Evolutionary conservation across 2,113 vertebrate genomes (phyloP).

Genomic region (Plecotus auritus): DNA sequence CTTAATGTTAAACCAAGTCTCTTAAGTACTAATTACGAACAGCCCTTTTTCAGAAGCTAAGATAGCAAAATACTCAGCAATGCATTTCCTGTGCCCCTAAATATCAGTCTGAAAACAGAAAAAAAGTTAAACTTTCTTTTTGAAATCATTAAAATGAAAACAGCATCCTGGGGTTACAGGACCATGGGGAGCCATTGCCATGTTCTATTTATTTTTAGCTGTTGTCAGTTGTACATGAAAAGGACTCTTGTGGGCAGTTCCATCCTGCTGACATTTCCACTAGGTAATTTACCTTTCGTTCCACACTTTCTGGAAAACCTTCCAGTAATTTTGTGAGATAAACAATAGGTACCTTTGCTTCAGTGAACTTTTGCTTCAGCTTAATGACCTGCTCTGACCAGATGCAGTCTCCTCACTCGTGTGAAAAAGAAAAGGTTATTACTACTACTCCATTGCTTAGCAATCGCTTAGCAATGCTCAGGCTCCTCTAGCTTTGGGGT

Average conservation of each 20-base stretch:
- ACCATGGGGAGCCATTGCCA: background rate
- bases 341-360: constrained; percentile 49
- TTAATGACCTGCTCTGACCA: constrained; percentile 45
- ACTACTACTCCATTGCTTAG: background rate
- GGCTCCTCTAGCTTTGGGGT: background rate
- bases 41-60: background rate
- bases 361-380: constrained; percentile 37
- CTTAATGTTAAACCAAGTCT: background rate
- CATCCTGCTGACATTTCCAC: constrained; percentile 56
- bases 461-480: background rate
- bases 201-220: constrained; percentile 56
- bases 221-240: constrained; percentile 54
- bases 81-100: constrained; percentile 43
- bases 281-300: constrained; percentile 44
- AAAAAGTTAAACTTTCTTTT: constrained; percentile 48
- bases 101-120: constrained; percentile 36
- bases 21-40: background rate
- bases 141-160: constrained; percentile 57
- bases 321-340: constrained; percentile 44
- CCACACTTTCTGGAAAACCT: background rate
- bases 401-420: background rate
- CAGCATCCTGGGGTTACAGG: background rate
- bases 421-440: constrained; percentile 8
- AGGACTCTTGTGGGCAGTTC: constrained; percentile 32
- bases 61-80: constrained; percentile 23